Evolutionary conservation across 2,113 vertebrate species (phyloP).

Genomic region (Seriola rivoliana): DNA sequence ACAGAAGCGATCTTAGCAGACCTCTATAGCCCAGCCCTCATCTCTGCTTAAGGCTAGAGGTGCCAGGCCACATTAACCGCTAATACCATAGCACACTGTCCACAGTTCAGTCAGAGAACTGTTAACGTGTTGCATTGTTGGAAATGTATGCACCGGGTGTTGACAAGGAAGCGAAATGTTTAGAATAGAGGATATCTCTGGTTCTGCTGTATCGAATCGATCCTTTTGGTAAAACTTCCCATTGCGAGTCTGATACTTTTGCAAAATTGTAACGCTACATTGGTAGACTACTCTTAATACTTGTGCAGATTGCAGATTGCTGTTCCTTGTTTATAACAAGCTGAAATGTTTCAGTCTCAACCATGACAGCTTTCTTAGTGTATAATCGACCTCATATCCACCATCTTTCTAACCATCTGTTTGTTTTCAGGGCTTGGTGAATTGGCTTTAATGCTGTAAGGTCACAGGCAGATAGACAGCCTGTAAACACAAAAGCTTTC

Average conservation of each 20-base stretch:
- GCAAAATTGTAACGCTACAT: too few species aligned
- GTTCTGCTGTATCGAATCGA: neutral
- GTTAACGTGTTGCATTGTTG: neutral
- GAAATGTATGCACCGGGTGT: neutral
- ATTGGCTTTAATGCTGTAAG: neutral
- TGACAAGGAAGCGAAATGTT: neutral
- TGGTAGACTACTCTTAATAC: neutral
- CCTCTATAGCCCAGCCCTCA: too few species aligned
- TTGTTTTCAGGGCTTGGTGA: neutral
- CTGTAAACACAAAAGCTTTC: neutral
- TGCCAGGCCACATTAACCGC: too few species aligned
- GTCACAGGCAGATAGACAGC: slow-evolving; percentile 4
- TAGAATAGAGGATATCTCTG: neutral
- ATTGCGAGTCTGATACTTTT: too few species aligned
- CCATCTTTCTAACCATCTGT: neutral
- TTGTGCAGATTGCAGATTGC: neutral
- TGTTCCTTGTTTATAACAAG: neutral
- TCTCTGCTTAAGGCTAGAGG: too few species aligned
- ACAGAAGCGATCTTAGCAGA: too few species aligned
- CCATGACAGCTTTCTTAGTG: too few species aligned
- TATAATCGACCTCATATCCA: too few species aligned
- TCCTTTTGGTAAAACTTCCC: too few species aligned
- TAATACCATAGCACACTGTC: too few species aligned
- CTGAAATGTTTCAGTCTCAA: too few species aligned
- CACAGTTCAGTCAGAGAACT: too few species aligned